A percentile compares a stretch with the other conserved stretches of the same genome.
phyloP scores from a whole-genome alignment of 2,797 vertebrate species.

The Sebastes matsubarae region DNA sequence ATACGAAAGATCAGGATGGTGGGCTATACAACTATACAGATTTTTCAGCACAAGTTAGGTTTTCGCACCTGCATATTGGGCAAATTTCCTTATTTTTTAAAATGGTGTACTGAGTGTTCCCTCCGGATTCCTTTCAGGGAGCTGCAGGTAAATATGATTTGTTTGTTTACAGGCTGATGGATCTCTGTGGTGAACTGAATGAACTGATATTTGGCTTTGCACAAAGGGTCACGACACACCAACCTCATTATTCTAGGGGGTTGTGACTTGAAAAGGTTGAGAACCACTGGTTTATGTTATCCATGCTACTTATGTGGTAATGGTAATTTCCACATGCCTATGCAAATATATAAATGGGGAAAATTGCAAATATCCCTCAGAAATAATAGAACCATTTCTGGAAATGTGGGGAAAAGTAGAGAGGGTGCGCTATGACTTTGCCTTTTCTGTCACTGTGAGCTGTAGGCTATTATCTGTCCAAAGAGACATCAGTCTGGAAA shows the following conservation, averaged over 20 bases:
- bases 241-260: neutral
- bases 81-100: neutral
- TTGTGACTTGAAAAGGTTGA: neutral
- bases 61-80: neutral
- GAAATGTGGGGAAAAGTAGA: constrained; percentile 7
- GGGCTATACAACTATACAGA: neutral
- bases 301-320: neutral
- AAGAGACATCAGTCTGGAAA: constrained; percentile 65
- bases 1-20: neutral
- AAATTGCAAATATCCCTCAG: neutral
- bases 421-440: constrained; percentile 36
- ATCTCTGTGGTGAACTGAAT: neutral
- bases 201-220: neutral
- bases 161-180: neutral
- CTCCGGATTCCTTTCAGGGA: neutral
- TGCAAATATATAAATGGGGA: constrained; percentile 41
- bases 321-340: constrained; percentile 12
- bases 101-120: neutral
- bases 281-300: neutral
- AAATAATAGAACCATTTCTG: constrained; percentile 19
- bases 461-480: constrained; percentile 71
- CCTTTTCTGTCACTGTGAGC: constrained; percentile 44
- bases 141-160: neutral
- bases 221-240: neutral
- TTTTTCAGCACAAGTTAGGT: neutral